A percentile compares a stretch with the other conserved stretches of the same genome.
These are phyloP conservation scores for Recurvirostra avosetta DNA, from an alignment of 2,113 vertebrate species.

Conservation along the genomic window DNA sequence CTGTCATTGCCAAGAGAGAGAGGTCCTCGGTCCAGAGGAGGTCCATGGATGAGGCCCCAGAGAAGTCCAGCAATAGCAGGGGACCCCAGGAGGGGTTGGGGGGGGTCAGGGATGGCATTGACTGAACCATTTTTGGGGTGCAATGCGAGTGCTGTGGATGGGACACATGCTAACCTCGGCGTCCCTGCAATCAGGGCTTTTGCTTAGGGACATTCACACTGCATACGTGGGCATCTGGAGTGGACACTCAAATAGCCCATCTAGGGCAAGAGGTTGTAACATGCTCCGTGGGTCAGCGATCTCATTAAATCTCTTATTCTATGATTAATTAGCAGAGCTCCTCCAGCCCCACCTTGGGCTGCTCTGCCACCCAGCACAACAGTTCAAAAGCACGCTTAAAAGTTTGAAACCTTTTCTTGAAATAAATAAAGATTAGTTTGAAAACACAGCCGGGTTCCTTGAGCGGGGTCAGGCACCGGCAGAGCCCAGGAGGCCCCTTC, in stretches of 20 bases:
- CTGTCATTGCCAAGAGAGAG: neutral
- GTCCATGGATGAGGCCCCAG: neutral
- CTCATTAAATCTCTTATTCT: neutral
- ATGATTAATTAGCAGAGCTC: neutral
- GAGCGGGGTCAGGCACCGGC: no score
- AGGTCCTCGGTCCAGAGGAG: neutral
- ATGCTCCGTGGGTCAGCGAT: no score
- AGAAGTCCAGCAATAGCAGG: neutral
- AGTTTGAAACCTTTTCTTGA: neutral
- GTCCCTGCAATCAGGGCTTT: neutral
- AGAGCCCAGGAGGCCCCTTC: neutral
- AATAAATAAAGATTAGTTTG: neutral
- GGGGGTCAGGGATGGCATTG: neutral
- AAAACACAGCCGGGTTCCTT: neutral
- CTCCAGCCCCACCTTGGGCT: neutral
- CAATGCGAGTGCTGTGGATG: neutral
- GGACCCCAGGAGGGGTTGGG: neutral
- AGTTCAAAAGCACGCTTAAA: neutral
- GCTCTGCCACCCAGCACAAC: neutral
- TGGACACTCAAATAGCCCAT: no score
- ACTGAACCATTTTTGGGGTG: neutral
- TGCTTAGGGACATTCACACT: neutral
- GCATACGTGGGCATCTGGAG: rapidly evolving
- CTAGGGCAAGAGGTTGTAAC: neutral
- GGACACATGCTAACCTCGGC: rapidly evolving